A percentile compares a stretch with the other conserved stretches of the same genome.
These are phyloP conservation scores for Struthio camelus DNA, from an alignment of 2,113 vertebrate species.

Conservation along the genomic window DNA sequence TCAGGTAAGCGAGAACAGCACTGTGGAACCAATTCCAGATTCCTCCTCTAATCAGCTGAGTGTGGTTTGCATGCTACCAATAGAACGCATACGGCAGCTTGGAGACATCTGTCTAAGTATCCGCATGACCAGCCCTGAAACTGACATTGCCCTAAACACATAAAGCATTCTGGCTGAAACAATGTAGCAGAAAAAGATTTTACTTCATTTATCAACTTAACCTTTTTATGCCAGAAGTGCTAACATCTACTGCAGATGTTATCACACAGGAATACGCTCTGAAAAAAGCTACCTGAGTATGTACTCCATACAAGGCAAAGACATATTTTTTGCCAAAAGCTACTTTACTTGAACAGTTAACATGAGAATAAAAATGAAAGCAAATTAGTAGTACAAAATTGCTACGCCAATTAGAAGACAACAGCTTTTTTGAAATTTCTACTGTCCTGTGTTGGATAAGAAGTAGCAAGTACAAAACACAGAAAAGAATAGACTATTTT, in stretches of 20 bases:
- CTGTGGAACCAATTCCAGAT: not conserved
- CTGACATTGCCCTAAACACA: not conserved
- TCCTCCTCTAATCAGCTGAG: not conserved
- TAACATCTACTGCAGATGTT: not conserved
- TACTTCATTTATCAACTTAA: not conserved
- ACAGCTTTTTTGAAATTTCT: not conserved
- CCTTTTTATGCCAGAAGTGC: not conserved
- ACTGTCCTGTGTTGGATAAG: not conserved
- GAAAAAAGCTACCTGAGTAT: not conserved
- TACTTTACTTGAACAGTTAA: not conserved
- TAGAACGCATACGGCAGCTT: not conserved
- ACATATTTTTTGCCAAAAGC: not conserved
- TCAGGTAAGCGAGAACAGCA: not conserved
- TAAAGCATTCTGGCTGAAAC: not conserved
- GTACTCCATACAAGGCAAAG: not conserved
- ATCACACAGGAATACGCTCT: not conserved
- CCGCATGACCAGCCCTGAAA: not conserved
- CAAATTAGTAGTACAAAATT: not conserved
- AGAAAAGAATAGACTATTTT: not conserved
- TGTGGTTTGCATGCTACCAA: not conserved
- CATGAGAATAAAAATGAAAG: not conserved
- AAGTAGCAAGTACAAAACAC: not conserved
- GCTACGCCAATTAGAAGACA: not conserved
- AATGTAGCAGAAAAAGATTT: not conserved
- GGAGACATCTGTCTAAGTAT: not conserved